Conservation (phyloP, 2,797 vertebrate species). For the Pagetopsis macropterus region DNA sequence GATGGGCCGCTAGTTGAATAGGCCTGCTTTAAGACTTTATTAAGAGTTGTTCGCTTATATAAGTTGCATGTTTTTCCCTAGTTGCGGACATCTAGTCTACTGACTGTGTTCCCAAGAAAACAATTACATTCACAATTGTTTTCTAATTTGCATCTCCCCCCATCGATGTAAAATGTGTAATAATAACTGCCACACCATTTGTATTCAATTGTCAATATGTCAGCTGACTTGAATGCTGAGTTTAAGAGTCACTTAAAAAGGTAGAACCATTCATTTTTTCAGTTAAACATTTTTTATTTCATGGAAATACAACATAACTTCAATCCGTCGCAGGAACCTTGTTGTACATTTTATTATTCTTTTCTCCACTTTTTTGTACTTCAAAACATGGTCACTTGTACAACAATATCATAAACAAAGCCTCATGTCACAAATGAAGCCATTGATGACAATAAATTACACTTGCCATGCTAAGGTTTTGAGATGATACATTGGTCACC, state of each 20-base stretch:
- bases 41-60: too few species aligned
- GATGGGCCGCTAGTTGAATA: too few species aligned
- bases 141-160: too few species aligned
- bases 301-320: slow-evolving; percentile 89
- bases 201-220: background rate
- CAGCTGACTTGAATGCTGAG: background rate
- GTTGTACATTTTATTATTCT: slow-evolving; percentile 83
- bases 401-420: slow-evolving; percentile 89
- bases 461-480: slow-evolving; percentile 86
- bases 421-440: slow-evolving; percentile 87
- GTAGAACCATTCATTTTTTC: slow-evolving; percentile 33
- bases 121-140: too few species aligned
- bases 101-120: too few species aligned
- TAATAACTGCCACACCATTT: background rate
- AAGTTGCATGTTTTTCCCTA: too few species aligned
- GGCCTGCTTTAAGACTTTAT: too few species aligned
- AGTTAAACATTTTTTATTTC: slow-evolving; percentile 88
- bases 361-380: slow-evolving; percentile 77
- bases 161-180: too few species aligned
- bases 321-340: slow-evolving; percentile 82
- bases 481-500: slow-evolving; percentile 79
- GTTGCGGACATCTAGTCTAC: too few species aligned
- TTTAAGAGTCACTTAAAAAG: background rate
- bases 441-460: slow-evolving; percentile 88
- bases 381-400: slow-evolving; percentile 89